Conservation (phyloP, 2,113 vertebrate genomes). For the Muntiacus reevesi region DNA sequence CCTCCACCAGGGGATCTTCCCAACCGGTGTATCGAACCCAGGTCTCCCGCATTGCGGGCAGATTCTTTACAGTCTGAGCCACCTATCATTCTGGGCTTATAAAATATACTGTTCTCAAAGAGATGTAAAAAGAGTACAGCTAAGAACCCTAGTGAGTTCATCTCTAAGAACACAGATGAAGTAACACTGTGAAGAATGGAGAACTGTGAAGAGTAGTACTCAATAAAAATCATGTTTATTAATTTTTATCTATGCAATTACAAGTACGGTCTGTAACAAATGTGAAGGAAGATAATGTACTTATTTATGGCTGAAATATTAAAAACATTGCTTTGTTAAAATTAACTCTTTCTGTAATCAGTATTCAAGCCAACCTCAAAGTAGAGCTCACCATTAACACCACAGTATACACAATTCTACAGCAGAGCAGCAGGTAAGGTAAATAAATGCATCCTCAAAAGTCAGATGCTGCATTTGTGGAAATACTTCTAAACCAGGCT, state of each 20-base stretch:
- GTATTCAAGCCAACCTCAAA: neutral
- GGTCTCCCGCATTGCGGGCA: fast-evolving
- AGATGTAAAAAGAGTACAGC: neutral
- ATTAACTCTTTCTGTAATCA: neutral
- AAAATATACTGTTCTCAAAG: neutral
- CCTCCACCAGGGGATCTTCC: neutral
- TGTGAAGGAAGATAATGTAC: neutral
- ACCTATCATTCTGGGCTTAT: neutral
- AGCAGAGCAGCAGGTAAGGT: neutral
- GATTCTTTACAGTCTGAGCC: neutral
- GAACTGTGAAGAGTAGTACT: neutral
- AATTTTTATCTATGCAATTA: neutral
- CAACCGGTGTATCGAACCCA: neutral
- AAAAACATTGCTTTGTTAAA: neutral
- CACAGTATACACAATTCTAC: neutral
- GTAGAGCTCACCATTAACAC: neutral
- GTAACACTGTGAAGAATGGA: neutral
- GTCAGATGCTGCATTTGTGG: neutral
- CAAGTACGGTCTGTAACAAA: neutral
- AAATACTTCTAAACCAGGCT: neutral
- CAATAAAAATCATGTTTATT: neutral
- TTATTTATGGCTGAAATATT: neutral
- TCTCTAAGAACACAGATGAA: neutral
- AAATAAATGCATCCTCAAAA: neutral
- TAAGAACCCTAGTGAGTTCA: neutral